These are phyloP conservation scores for Agrotis clavis DNA, from an alignment of 2,888 invertebrate genomes.

Conservation along the genomic window DNA sequence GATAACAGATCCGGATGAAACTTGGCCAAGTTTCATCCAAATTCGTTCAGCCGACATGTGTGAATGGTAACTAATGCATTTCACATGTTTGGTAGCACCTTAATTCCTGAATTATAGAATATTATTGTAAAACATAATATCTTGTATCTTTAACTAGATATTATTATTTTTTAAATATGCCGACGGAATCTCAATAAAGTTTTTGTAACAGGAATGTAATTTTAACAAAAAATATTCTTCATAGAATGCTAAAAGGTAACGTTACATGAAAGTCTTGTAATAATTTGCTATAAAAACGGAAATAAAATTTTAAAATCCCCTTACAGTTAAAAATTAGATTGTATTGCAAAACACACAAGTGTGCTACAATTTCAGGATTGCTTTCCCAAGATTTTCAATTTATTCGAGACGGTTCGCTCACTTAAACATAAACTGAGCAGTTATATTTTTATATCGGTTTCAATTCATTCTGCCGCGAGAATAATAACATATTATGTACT, in stretches of 20 bases:
- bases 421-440: conserved; percentile 7
- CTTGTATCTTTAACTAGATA: neutral
- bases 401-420: conserved; percentile 2
- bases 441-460: neutral
- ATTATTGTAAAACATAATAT: no score
- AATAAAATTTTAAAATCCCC: no score
- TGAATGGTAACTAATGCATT: neutral
- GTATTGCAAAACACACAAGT: neutral
- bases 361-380: neutral
- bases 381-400: conserved; percentile 19
- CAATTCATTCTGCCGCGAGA: neutral
- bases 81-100: neutral
- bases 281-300: neutral
- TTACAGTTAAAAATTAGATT: neutral
- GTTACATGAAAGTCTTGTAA: neutral
- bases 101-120: neutral
- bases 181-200: conserved; percentile 7
- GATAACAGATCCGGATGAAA: no score
- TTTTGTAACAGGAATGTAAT: neutral
- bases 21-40: no score
- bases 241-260: neutral
- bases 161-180: neutral
- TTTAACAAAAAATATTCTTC: neutral
- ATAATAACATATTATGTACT: conserved; percentile 11
- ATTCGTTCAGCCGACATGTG: neutral